Evolutionary conservation across 2,113 vertebrate species (phyloP), one percentile per base, ranked within the genome.

Genomic region (Orientallactaga bullata): DNA sequence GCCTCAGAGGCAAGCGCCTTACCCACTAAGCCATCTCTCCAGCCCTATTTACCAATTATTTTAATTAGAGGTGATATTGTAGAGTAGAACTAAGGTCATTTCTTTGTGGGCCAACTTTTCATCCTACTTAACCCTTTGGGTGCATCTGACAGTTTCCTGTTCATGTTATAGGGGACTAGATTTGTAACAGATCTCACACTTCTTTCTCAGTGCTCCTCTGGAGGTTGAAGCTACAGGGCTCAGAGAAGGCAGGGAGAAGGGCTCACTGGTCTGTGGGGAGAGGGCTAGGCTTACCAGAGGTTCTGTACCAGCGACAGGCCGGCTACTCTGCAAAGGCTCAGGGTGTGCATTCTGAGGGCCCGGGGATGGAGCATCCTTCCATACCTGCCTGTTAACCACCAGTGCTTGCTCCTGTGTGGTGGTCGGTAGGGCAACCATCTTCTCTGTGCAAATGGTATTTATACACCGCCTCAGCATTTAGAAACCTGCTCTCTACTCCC

Each of bases 101-200:
- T 74, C 85, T 88, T 93, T 83, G 37, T 26, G 10, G 71, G 91
- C 85, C 84, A 89, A 13, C 11, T 95, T 86, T 94, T 85, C 86
- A 90, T 61, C 30, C 80, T 88, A 11, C 83, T 28, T 90, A 92
- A 72, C 47, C 80, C 86, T 93, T 89, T 95, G 37, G 92, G 51
- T 66, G 77, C 37, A 66, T 83, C 77, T 72, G 66, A 60, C 47
- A 71, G 55, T 74, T n/a, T 93, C 61, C 24, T 88, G 42, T 95
- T 93, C 58, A 16, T 16, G 12, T 55, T 55, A 55, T 66, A 69
- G 78, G 71, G 82, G 39, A 95, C 73, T 39, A 76, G 69, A 47
- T 78, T 30, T 92, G 26, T 94, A n/a, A 79, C 35, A 63, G 39
- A 39, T 69, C 13, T 65, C 24, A 37, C 24, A 60, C n/a, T 71